A percentile compares a stretch with the other conserved stretches of the same genome.
Conservation (phyloP, 2,113 vertebrate genomes). For the Neotragus moschatus region DNA sequence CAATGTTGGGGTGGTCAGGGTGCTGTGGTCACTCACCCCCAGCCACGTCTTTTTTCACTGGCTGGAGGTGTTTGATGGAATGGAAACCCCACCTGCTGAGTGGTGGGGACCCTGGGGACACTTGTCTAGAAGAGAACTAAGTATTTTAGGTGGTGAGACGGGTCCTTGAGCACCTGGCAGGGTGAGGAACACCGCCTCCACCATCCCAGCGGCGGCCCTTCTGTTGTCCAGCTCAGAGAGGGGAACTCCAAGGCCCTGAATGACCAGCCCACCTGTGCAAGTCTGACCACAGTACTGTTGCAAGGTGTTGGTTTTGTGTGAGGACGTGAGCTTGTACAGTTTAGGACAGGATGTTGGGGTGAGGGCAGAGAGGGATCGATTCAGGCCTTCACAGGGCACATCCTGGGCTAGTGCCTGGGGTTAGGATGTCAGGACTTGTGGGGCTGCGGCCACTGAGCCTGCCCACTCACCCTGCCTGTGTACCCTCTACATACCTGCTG, state of each 20-base stretch:
- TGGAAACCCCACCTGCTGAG: background rate
- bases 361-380: background rate
- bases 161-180: background rate
- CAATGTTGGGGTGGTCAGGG: accelerated
- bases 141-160: accelerated
- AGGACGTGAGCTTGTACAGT: background rate
- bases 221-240: background rate
- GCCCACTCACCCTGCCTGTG: background rate
- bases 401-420: background rate
- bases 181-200: accelerated
- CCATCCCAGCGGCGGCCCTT: accelerated
- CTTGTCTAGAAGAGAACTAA: background rate
- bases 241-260: background rate
- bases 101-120: background rate
- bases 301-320: background rate
- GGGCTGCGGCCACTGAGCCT: background rate
- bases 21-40: background rate
- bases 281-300: background rate
- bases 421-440: background rate
- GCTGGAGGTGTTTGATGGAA: background rate
- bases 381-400: background rate
- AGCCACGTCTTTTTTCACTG: background rate
- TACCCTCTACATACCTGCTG: accelerated
- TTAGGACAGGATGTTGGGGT: background rate
- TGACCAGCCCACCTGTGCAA: too few relatives aligned